Base-by-base conservation (phyloP, 2,888 invertebrate genomes). In the Scaptomyza reducta region DNA sequence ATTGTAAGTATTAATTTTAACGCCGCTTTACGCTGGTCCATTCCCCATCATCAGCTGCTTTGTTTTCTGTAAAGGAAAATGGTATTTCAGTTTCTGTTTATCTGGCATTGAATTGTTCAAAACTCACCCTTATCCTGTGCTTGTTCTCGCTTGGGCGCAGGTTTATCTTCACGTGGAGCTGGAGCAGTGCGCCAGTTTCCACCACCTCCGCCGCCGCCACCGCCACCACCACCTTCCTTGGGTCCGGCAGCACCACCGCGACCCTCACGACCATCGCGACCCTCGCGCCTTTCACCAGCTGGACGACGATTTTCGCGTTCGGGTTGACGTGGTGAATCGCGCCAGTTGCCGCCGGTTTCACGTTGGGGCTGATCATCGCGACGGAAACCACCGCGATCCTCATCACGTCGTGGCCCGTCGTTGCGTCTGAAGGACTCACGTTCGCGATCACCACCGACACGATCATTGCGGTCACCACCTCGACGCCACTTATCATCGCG, bases 21-120 rank as follows among this genome's bases (percentile, higher is more conserved):
- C 93, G 94, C 59, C 93, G 92, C 62, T 93, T 93, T 50, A 94
- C 94, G 58, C 92, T 92, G 50, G 94, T 94, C 94, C 94, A 94
- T 65, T 94, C 94, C 16, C 93, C 94, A 70, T 93, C 93, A 76
- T 94, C 94, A 0, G 92, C 89, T 51, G 93, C 89, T 62, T 91
- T 90, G 59, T 89, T 93, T 80, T 93, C 94, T 74, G 92, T 91
- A 91, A 89, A 74, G 73, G 74, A 68, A 70, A 11, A 16, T 45
- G 14, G 33, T 14, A 2, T n/a, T 47, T 14, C 22, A 7, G 22
- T 16, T 6, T 7, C 0, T 38, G 14, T 25, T 38, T 38, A 7
- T 7, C 13, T 1, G 6, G 2, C 4, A 35, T 16, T 44, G 18
- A 16, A 1, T 16, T 42, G 1, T 9, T 3, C 0, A 25, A 6